Percentiles rank a stretch among this genome's conserved stretches.
These are phyloP conservation scores for Pemphredon lugubris DNA, from an alignment of 2,888 invertebrate genomes.

Conservation along the genomic window DNA sequence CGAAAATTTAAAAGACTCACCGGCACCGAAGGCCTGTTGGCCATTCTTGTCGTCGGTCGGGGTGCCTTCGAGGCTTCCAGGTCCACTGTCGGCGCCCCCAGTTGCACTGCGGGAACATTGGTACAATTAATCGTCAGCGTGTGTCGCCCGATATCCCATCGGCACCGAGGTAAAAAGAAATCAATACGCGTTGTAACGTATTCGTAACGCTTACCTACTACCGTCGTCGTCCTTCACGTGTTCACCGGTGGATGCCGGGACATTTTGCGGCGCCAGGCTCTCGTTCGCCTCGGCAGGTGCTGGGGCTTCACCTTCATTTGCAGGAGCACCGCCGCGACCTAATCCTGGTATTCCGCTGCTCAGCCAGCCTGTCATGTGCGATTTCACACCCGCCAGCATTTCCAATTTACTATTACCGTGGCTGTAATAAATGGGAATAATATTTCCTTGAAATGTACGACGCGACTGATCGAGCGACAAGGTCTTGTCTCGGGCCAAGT, in stretches of 20 bases:
- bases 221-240: conserved; percentile 90
- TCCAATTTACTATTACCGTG: conserved; percentile 85
- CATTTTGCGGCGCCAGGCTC: conserved; percentile 69
- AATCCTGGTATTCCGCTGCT: conserved; percentile 90
- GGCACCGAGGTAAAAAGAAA: too few species aligned
- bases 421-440: conserved; percentile 3
- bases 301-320: conserved; percentile 82
- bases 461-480: too few species aligned
- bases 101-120: conserved; percentile 87
- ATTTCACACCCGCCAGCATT: conserved; percentile 93
- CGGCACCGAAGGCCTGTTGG: conserved; percentile 86
- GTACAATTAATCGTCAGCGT: background rate
- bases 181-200: too few species aligned
- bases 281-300: conserved; percentile 80
- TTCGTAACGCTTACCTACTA: conserved; percentile 82
- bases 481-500: too few species aligned
- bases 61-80: conserved; percentile 89
- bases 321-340: conserved; percentile 81
- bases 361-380: conserved; percentile 92
- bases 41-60: conserved; percentile 91
- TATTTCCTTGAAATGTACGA: conserved; percentile 3
- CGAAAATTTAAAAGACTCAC: too few species aligned
- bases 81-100: conserved; percentile 94
- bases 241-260: conserved; percentile 80
- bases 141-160: too few species aligned